These are phyloP conservation scores for Sander lucioperca DNA, from an alignment of 2,113 vertebrate species.

Conservation along the genomic window DNA sequence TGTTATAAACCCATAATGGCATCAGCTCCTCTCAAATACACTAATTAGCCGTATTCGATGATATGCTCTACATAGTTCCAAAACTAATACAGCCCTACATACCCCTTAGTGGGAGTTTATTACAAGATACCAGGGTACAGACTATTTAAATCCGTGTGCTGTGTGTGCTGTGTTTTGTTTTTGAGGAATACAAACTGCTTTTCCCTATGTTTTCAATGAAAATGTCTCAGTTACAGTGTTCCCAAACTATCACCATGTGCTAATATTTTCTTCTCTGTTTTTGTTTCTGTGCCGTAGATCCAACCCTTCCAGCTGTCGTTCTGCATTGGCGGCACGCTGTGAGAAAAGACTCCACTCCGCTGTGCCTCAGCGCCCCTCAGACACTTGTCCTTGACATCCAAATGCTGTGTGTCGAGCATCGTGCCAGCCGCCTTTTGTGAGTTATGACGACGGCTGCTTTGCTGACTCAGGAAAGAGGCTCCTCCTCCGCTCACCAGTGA, in stretches of 20 bases:
- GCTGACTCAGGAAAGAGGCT: conserved; percentile 63
- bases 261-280: conserved; percentile 57
- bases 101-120: conserved; percentile 27
- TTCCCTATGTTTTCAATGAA: conserved; percentile 17
- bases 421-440: conserved; percentile 63
- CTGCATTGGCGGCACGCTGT: conserved; percentile 67
- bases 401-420: conserved; percentile 67
- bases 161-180: conserved; percentile 32
- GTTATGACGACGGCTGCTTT: conserved; percentile 74
- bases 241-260: conserved; percentile 9
- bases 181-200: conserved; percentile 22
- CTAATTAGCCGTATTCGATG: conserved; percentile 49
- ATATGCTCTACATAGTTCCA: conserved; percentile 23
- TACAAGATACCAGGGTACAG: conserved; percentile 14
- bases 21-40: conserved; percentile 46
- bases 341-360: conserved; percentile 65
- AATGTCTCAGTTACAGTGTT: conserved; percentile 10
- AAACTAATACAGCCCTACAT: conserved; percentile 30
- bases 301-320: conserved; percentile 68
- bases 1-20: conserved; percentile 67
- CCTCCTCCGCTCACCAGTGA: conserved; percentile 62
- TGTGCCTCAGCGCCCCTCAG: conserved; percentile 55
- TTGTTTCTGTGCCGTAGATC: conserved; percentile 68
- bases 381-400: conserved; percentile 73
- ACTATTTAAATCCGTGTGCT: conserved; percentile 45